Evolutionary conservation across 2,797 vertebrate species (phyloP).

Genomic region (Aplochiton taeniatus): DNA sequence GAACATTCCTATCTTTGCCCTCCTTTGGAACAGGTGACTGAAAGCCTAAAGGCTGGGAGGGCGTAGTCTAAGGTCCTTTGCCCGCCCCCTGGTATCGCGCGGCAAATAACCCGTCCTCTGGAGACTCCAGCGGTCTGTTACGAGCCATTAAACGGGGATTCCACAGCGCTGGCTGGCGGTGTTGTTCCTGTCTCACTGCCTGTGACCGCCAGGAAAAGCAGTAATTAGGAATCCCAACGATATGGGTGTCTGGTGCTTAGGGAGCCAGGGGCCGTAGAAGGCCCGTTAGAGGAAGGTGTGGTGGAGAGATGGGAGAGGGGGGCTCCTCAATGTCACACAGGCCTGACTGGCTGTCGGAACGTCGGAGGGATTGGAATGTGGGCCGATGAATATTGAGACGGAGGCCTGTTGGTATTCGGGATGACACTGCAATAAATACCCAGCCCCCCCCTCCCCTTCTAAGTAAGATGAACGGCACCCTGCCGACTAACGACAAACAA

Average conservation of each 20-base stretch:
- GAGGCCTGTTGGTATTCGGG: too few relatives aligned
- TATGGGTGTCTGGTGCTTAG: constrained; percentile 48
- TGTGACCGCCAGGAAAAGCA: constrained; percentile 53
- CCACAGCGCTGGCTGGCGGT: constrained; percentile 31
- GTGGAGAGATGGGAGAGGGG: background rate
- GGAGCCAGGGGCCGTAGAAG: constrained; percentile 52
- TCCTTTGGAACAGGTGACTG: too few relatives aligned
- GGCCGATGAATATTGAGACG: constrained; percentile 17
- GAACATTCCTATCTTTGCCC: too few relatives aligned
- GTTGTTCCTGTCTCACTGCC: constrained; percentile 52
- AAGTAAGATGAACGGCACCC: constrained; percentile 33
- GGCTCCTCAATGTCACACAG: background rate
- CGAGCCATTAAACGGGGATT: constrained; percentile 55
- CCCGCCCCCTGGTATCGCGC: constrained; percentile 25
- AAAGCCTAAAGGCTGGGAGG: too few relatives aligned
- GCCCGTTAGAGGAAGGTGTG: constrained; percentile 35
- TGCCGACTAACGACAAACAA: background rate
- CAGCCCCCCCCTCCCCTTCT: too few relatives aligned
- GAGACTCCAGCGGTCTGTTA: constrained; percentile 41
- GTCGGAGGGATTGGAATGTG: constrained; percentile 42
- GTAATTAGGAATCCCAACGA: constrained; percentile 59
- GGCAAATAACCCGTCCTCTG: constrained; percentile 45
- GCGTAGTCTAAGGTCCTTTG: too few relatives aligned
- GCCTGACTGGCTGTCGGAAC: constrained; percentile 24
- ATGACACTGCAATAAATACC: too few relatives aligned